Conservation (phyloP, 1,140 invertebrate species). For the Drosophila erecta region DNA sequence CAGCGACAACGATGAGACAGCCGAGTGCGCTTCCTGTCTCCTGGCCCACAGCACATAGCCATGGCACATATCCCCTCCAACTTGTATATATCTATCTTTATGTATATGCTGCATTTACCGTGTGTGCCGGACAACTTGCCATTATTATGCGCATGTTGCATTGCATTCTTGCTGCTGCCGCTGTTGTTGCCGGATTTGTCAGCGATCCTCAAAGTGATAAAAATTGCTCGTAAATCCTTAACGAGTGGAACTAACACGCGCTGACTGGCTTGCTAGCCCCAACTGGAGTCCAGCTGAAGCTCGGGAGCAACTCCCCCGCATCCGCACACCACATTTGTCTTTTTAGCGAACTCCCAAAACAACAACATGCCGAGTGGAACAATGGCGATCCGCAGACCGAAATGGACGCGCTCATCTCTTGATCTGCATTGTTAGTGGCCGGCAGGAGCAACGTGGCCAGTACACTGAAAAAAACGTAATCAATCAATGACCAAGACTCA, state of each 20-base stretch:
- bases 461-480: conserved; percentile 6
- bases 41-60: conserved; percentile 34
- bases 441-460: conserved; percentile 13
- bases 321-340: conserved; percentile 70
- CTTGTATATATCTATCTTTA: conserved; percentile 1
- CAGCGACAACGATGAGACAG: conserved; percentile 83
- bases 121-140: conserved; percentile 60
- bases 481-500: too few relatives aligned
- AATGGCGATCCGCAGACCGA: conserved; percentile 72
- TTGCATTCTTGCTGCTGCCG: conserved; percentile 66
- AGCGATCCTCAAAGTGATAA: conserved; percentile 85
- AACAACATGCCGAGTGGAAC: conserved; percentile 70
- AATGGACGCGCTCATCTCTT: conserved; percentile 81
- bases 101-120: background rate
- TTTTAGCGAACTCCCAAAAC: conserved; percentile 69
- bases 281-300: background rate
- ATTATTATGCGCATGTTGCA: conserved; percentile 80
- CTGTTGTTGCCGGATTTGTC: conserved; percentile 84
- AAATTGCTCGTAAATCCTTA: conserved; percentile 85
- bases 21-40: conserved; percentile 64
- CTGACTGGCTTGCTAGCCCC: conserved; percentile 33
- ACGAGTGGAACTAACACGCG: conserved; percentile 84
- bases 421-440: conserved; percentile 78
- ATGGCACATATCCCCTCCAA: background rate
- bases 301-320: background rate